Evolutionary conservation across 2,888 invertebrate genomes (phyloP).

Genomic region (Ischnus inquisitorius): DNA sequence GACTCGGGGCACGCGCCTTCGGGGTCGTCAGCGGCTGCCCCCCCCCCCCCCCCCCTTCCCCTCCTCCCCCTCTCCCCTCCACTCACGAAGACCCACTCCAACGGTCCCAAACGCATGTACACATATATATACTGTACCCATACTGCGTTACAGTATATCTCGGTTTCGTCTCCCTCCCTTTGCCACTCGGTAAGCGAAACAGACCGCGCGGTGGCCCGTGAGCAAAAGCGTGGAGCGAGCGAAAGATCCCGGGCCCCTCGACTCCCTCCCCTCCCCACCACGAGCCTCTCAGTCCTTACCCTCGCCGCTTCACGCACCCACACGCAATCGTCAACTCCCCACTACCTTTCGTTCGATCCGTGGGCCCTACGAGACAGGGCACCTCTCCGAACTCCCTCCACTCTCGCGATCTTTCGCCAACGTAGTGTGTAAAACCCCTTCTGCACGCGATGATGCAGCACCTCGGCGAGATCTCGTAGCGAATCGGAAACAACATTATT

Average conservation of each 20-base stretch:
- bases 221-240: conserved; percentile 59
- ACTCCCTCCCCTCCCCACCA: conserved; percentile 32
- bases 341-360: conserved; percentile 50
- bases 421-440: conserved; percentile 2
- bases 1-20: conserved; percentile 83
- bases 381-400: conserved; percentile 35
- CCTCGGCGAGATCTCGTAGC: not conserved
- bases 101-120: conserved; percentile 23
- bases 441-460: conserved; percentile 11
- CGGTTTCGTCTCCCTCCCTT: conserved; percentile 37
- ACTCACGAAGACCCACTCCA: conserved; percentile 63
- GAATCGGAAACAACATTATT: conserved; percentile 5
- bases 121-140: conserved; percentile 19
- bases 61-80: conserved; percentile 74
- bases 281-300: conserved; percentile 29
- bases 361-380: conserved; percentile 57
- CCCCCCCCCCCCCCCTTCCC: conserved; percentile 74
- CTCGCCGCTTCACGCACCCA: conserved; percentile 61
- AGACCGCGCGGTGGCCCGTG: conserved; percentile 49
- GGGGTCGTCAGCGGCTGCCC: conserved; percentile 77
- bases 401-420: conserved; percentile 46
- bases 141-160: conserved; percentile 1
- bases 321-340: conserved; percentile 62
- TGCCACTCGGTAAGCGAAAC: conserved; percentile 47
- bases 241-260: conserved; percentile 11